phyloP scores from a whole-genome alignment of 2,113 vertebrate species.

The Burhinus bistriatus region DNA sequence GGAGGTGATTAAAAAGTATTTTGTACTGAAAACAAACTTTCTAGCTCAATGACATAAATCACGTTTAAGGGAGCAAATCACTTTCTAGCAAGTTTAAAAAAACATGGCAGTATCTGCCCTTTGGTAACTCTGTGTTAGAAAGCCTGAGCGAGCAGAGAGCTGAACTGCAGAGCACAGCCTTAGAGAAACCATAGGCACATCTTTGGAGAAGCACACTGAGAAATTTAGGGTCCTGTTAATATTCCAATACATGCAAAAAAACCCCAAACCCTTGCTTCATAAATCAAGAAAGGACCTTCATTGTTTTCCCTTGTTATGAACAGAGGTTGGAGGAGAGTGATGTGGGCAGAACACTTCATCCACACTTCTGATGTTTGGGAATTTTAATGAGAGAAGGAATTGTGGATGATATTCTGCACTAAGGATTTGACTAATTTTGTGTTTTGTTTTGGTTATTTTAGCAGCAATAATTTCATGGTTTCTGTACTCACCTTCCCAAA shows the following conservation, averaged over 20 bases:
- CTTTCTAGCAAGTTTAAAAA: constrained; percentile 23
- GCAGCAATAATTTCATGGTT: not conserved
- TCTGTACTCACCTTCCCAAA: constrained; percentile 29
- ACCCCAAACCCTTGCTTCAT: rapidly evolving
- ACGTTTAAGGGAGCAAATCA: not conserved
- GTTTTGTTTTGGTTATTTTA: not conserved
- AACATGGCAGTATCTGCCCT: not conserved
- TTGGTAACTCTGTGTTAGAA: not conserved
- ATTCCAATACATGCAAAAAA: not conserved
- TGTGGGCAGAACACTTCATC: not conserved
- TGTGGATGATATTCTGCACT: not conserved
- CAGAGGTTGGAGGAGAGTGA: not conserved
- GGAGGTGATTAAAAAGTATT: constrained; percentile 52
- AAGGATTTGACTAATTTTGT: not conserved
- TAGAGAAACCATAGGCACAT: not conserved
- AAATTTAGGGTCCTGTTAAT: not conserved
- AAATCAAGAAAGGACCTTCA: not conserved
- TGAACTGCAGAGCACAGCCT: not conserved
- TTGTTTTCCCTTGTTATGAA: not conserved
- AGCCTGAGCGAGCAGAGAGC: not conserved
- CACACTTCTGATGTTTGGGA: not conserved
- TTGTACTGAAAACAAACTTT: constrained; percentile 33
- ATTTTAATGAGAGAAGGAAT: not conserved
- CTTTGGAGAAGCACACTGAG: not conserved
- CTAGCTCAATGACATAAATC: constrained; percentile 17